Base-by-base conservation (phyloP, 2,797 vertebrate genomes). In the Rhinatrema bivittatum region DNA sequence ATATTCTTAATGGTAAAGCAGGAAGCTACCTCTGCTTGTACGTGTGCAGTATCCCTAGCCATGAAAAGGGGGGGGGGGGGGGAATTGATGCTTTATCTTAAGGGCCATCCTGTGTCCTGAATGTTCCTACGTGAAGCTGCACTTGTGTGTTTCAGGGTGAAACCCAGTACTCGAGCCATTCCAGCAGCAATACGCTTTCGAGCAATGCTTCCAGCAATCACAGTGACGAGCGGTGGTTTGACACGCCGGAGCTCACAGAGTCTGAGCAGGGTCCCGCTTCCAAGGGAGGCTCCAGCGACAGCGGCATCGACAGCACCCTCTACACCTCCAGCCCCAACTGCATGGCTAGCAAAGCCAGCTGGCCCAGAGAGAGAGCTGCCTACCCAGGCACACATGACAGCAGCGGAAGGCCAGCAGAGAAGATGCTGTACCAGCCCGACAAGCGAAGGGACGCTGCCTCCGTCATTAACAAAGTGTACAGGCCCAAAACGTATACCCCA, bases 131-230 rank as follows among this genome's bases (percentile, higher is more conserved):
- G n/a, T n/a, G n/a, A n/a, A n/a, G n/a, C n/a, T n/a, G n/a, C n/a
- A n/a, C n/a, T n/a, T n/a, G n/a, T n/a, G n/a, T n/a, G n/a, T 44
- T 19, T 22, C 68, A 95, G 92, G 86, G 85, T 0, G 93, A 96
- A 31, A 50, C 84, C 5, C 91, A 86, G 25, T 93, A 91, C 60
- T 97, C 91, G 21, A 96, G 91, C 60, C 91, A 93, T 67, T 94
- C 93, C 68, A 94, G 93, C 84, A 97, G 90, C 41, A 95, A 93
- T 67, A 97, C 92, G 0, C 77, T 96, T 20, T 96, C 93, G 65
- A 97, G 93, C 26, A 93, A 88, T 4, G 86, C 91, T 1, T 96
- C 92, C 72, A 96, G 93, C 75, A 73, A 74, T 68, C 91, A 94
- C 76, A 94, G 92, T 0, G 92, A 95, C 0, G 93, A 96, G 35